phyloP scores from a whole-genome alignment of 2,797 vertebrate genomes.

The Lerista edwardsae region DNA sequence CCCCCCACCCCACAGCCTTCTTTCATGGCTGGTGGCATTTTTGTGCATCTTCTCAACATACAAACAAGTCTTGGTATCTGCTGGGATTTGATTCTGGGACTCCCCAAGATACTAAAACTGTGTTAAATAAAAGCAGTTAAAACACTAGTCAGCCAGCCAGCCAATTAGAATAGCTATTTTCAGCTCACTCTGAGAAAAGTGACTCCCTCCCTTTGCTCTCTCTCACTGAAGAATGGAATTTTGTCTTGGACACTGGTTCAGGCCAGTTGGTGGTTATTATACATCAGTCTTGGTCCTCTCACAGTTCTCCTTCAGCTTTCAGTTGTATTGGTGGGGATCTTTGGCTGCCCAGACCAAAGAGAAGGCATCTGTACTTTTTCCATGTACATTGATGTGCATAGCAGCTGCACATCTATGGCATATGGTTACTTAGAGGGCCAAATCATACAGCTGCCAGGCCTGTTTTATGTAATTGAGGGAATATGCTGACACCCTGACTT shows the following conservation, averaged over 20 bases:
- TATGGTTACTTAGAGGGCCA: not conserved
- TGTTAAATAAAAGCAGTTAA: too few species aligned
- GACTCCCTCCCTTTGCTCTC: too few species aligned
- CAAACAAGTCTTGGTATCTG: too few species aligned
- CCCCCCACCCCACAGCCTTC: too few species aligned
- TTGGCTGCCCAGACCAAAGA: not conserved
- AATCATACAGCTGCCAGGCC: too few species aligned
- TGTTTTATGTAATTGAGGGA: not conserved
- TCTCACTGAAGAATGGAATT: too few species aligned
- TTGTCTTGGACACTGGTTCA: not conserved
- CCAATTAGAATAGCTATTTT: too few species aligned
- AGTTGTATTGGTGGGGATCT: not conserved
- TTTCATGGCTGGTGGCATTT: not conserved
- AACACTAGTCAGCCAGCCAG: too few species aligned
- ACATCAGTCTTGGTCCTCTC: not conserved
- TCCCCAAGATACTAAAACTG: too few species aligned
- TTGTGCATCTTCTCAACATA: not conserved
- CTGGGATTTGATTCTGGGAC: too few species aligned
- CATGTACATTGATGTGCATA: not conserved
- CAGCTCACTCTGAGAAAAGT: too few species aligned
- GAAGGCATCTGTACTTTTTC: not conserved
- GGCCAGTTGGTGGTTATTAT: not conserved
- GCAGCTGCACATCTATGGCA: not conserved
- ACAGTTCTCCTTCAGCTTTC: not conserved
- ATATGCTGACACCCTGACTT: not conserved